phyloP scores from a whole-genome alignment of 2,888 invertebrate species.

The Ptycholaimellus sp. region DNA sequence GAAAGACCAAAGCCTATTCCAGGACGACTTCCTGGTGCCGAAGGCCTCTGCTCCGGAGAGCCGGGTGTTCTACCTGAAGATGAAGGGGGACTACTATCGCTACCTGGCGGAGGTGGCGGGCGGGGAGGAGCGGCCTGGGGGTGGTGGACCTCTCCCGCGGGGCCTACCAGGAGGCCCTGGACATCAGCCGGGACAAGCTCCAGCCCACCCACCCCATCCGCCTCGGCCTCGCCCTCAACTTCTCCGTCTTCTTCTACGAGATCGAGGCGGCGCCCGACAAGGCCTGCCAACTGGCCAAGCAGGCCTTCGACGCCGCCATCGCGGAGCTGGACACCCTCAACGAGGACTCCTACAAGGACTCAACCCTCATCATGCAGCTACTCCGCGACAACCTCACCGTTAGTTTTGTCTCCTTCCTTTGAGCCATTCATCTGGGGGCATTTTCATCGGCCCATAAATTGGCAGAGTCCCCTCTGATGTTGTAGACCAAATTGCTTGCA shows the following conservation, averaged over 20 bases:
- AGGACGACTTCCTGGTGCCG: too few relatives aligned
- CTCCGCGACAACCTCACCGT: constrained; percentile 40
- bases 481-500: too few relatives aligned
- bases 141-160: constrained; percentile 86
- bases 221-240: constrained; percentile 94
- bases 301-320: constrained; percentile 99
- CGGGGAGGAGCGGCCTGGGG: constrained; percentile 81
- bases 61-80: constrained; percentile 99
- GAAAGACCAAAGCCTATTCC: too few relatives aligned
- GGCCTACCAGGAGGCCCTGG: constrained; percentile 93
- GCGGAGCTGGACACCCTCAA: constrained; percentile 96
- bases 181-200: constrained; percentile 93
- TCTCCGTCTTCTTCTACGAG: constrained; percentile 99
- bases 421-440: too few relatives aligned
- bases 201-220: constrained; percentile 96
- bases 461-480: too few relatives aligned
- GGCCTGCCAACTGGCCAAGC: constrained; percentile 97
- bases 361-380: constrained; percentile 98
- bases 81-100: constrained; percentile 99
- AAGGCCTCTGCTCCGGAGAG: too few relatives aligned
- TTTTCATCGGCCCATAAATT: too few relatives aligned
- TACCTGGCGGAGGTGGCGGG: constrained; percentile 99
- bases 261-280: constrained; percentile 95
- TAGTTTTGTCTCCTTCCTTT: too few relatives aligned
- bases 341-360: constrained; percentile 99